phyloP scores from a whole-genome alignment of 1,140 invertebrate species.

The Drosophila simulans region DNA sequence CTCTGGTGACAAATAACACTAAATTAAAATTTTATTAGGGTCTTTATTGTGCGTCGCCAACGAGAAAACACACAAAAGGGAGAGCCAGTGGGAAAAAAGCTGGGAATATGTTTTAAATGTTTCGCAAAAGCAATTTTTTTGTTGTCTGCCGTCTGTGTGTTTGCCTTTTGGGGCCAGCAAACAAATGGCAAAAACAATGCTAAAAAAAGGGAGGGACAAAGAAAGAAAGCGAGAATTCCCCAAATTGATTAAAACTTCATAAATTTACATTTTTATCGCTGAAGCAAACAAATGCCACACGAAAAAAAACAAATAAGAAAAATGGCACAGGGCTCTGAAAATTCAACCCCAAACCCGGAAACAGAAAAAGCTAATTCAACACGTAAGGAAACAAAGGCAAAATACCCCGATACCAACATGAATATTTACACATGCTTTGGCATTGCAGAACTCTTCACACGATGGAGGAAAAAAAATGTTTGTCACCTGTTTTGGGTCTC shows the following conservation, averaged over 20 bases:
- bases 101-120: conserved; percentile 78
- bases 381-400: conserved; percentile 54
- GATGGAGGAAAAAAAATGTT: conserved; percentile 6
- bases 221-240: conserved; percentile 71
- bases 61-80: conserved; percentile 28
- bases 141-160: conserved; percentile 51
- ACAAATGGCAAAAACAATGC: conserved; percentile 45
- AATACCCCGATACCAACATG: conserved; percentile 40
- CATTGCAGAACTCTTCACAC: conserved; percentile 49
- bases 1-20: conserved; percentile 81
- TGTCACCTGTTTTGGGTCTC: conserved; percentile 66
- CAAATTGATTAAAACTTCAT: conserved; percentile 83
- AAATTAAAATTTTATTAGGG: conserved; percentile 83
- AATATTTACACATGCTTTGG: conserved; percentile 79
- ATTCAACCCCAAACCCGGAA: conserved; percentile 39
- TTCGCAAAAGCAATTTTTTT: conserved; percentile 41
- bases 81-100: conserved; percentile 28
- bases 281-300: conserved; percentile 64
- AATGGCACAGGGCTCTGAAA: conserved; percentile 23
- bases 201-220: conserved; percentile 25
- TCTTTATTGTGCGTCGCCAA: conserved; percentile 73
- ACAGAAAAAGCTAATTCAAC: conserved; percentile 51
- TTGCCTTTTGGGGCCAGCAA: conserved; percentile 57
- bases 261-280: conserved; percentile 82
- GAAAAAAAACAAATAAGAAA: conserved; percentile 37